Base-by-base conservation (phyloP, 2,113 vertebrate species). In the Sebastes schlegelii region DNA sequence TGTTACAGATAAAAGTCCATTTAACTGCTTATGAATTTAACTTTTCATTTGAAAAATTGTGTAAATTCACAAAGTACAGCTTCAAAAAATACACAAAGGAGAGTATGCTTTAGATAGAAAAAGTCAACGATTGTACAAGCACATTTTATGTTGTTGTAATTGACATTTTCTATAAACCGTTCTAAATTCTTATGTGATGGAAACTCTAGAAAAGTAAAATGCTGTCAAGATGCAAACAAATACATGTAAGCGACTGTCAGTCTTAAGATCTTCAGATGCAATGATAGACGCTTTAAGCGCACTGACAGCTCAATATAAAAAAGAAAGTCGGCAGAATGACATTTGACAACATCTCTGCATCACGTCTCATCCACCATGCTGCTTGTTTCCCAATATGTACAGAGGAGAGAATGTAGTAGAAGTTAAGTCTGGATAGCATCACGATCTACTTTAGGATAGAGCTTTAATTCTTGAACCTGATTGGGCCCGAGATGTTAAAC, bases 391-490 rank as follows among this genome's bases (percentile, higher is more conserved):
- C 26, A 23, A 21, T 69, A 49, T 14, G 10, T 19, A 40, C 34
- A 19, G 14, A 48, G 13, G 9, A 11, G 7, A 21, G 3, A 21
- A 48, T 7, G 21, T 57, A 21, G 60, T 10, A 54, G 13, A 68
- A 71, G 80, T 58, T 4, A 62, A 77, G 69, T 67, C 51, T 23
- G n/a, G 51, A 70, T 67, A 68, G 55, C 19, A 40, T 61, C 71
- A 80, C 72, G 54, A 66, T 68, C 11, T 19, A 49, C 34, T 34
- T 3, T 34, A 34, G 34, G 34, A 34, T 34, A 34, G 34, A 34
- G 34, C 34, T 34, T 34, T 34, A 3, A 34, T 34, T 34, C 34
- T 34, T 34, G 34, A 34, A 34, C 34, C 34, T 34, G 34, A 34
- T 34, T 34, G 34, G 26, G 34, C 34, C 34, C 4, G 3, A 34